Percentiles rank a stretch among this genome's conserved stretches.
phyloP scores from a whole-genome alignment of 35 echinoderm and acorn worm species.

The Heliocidaris tuberculata region DNA sequence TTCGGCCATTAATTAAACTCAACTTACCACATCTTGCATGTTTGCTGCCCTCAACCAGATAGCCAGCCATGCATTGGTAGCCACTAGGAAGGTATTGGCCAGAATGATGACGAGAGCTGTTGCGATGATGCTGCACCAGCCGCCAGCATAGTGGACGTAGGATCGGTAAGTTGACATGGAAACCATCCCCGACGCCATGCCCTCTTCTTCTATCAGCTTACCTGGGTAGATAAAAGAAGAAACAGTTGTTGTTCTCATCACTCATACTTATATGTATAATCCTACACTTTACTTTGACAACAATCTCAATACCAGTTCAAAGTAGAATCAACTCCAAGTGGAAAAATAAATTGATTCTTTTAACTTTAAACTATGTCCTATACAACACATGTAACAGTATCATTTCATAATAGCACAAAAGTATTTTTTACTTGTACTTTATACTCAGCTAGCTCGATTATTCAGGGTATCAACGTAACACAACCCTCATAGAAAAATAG shows the following conservation, averaged over 20 bases:
- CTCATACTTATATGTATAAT: too few relatives aligned
- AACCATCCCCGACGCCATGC: slow-evolving; percentile 50
- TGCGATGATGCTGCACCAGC: slow-evolving; percentile 23
- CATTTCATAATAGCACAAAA: too few relatives aligned
- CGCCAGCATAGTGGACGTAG: slow-evolving; percentile 69
- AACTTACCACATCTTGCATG: slow-evolving; percentile 16
- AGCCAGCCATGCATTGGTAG: slow-evolving; percentile 68
- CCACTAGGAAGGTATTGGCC: slow-evolving; percentile 13
- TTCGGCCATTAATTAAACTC: background rate
- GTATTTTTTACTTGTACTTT: too few relatives aligned
- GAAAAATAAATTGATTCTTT: too few relatives aligned
- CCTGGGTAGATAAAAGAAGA: slow-evolving; percentile 28
- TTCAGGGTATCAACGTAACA: too few relatives aligned
- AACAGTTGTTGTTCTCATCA: background rate
- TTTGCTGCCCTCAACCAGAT: slow-evolving; percentile 60
- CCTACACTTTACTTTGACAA: too few relatives aligned
- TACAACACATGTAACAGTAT: too few relatives aligned
- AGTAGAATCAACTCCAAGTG: too few relatives aligned
- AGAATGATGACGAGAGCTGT: slow-evolving; percentile 41
- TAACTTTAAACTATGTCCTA: too few relatives aligned
- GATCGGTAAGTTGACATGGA: slow-evolving; percentile 52
- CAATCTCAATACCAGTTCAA: too few relatives aligned
- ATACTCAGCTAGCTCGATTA: too few relatives aligned
- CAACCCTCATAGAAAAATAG: too few relatives aligned
- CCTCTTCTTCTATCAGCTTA: slow-evolving; percentile 70